Evolutionary conservation across 2,113 vertebrate genomes (phyloP), one percentile per base, ranked within the genome.

Genomic region (Sinocyclocheilus grahami): DNA sequence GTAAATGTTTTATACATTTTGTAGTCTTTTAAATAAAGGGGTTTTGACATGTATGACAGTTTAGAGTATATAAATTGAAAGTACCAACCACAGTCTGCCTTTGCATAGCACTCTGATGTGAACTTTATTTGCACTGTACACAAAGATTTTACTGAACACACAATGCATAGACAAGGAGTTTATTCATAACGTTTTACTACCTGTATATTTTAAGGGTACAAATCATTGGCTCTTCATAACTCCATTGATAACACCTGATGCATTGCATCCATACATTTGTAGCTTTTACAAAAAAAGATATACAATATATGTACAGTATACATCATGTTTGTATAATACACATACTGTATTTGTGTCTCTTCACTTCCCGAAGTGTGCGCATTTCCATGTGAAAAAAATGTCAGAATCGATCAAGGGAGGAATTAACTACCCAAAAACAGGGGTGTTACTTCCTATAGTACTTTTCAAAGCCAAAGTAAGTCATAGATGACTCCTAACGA

Each of bases 141-240:
- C 80, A 85, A 84, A 82, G 85, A 87, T 75, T 86, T 39, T 86
- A 93, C 91, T 89, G 88, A 91, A 93, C 90, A 91, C 89, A 94
- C 93, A 93, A 91, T 95, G 94, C 94, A 95, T 96, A 95, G 95
- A 95, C 95, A 95, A 95, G 94, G 93, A 94, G 92, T 96, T 94
- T 93, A 94, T 95, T 94, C 55, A 93, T 91, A 95, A 93, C 91
- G 90, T 93, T 92, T 92, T 92, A 90, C 94, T 89, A 18, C 27
- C 27, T 71, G 39, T 71, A 89, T 93, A 91, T 93, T 93, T 86
- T 86, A 91, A 92, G 93, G 90, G 91, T 95, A 95, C 92, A 96
- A 95, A 95, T 95, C 85, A 90, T 90, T 90, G 86, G 92, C 90
- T 93, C 92, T 91, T 88, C 82, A 89, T 89, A 87, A 90, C 88